Percentiles rank a stretch among this genome's conserved stretches.
These are phyloP conservation scores for Amblyornis subalaris DNA, from an alignment of 2,113 vertebrate species.

Conservation along the genomic window DNA sequence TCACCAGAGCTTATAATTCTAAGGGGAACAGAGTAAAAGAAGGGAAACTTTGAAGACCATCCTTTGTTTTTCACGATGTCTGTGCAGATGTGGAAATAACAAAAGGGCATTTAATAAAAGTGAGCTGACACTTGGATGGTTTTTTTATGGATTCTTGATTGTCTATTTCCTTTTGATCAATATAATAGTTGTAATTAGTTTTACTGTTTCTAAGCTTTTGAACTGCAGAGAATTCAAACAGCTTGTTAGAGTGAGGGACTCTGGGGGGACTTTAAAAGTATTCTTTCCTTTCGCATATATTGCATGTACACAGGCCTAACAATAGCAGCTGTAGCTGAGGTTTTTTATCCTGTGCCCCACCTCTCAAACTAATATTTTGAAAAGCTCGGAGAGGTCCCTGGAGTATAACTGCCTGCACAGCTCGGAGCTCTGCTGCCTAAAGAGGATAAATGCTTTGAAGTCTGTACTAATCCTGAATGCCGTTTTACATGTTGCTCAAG, in stretches of 20 bases:
- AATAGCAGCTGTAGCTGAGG: background rate
- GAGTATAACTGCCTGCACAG: background rate
- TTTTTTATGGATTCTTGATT: background rate
- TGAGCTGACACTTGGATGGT: background rate
- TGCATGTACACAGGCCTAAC: background rate
- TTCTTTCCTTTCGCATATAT: constrained; percentile 1
- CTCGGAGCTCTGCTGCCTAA: background rate
- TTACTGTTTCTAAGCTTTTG: constrained; percentile 46
- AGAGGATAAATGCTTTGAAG: constrained; percentile 59
- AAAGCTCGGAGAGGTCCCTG: constrained; percentile 17
- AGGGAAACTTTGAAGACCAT: constrained; percentile 16
- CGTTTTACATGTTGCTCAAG: background rate
- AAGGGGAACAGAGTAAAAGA: background rate
- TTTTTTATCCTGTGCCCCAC: constrained; percentile 15
- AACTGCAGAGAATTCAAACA: constrained; percentile 40
- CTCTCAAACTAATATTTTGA: constrained; percentile 57
- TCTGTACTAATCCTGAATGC: constrained; percentile 24
- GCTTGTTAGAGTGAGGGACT: constrained; percentile 22
- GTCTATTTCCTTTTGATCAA: constrained; percentile 46
- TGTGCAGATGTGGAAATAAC: background rate
- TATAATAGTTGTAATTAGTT: constrained; percentile 55
- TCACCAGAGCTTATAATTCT: background rate
- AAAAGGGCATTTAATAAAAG: background rate
- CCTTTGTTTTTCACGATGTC: background rate
- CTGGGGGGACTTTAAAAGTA: constrained; percentile 7